Evolutionary conservation across 2,113 vertebrate genomes (phyloP).

Genomic region (Panthera tigris): DNA sequence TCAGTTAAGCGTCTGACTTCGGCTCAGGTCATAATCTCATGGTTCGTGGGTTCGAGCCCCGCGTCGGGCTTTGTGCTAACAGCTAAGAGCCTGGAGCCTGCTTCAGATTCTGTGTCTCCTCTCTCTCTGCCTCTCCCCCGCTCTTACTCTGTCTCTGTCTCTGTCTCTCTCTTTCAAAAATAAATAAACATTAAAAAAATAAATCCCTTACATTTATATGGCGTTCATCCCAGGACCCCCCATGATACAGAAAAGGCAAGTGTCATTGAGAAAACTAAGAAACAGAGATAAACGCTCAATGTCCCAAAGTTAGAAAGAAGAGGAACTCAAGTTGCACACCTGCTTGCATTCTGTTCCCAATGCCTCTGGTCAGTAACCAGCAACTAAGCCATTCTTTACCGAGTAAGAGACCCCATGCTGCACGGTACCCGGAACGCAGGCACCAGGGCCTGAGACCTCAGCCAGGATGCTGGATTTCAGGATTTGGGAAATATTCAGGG

Average conservation of each 20-base stretch:
- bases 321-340: neutral
- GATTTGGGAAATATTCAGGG: neutral
- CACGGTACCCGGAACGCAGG: neutral
- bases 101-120: too few species aligned
- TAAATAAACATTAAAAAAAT: neutral
- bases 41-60: too few species aligned
- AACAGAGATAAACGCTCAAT: neutral
- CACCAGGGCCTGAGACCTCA: neutral
- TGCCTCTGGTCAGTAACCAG: neutral
- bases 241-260: neutral
- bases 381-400: neutral
- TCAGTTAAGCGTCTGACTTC: too few species aligned
- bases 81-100: too few species aligned
- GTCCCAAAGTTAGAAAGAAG: neutral
- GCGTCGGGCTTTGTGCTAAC: too few species aligned
- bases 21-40: too few species aligned
- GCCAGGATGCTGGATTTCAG: neutral
- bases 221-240: neutral
- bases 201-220: neutral
- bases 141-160: too few species aligned
- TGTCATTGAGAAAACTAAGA: neutral
- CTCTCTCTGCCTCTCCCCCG: too few species aligned
- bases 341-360: neutral
- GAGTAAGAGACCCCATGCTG: neutral
- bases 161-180: too few species aligned